These are phyloP conservation scores for Sander vitreus DNA, from an alignment of 2,113 vertebrate species.

Conservation along the genomic window DNA sequence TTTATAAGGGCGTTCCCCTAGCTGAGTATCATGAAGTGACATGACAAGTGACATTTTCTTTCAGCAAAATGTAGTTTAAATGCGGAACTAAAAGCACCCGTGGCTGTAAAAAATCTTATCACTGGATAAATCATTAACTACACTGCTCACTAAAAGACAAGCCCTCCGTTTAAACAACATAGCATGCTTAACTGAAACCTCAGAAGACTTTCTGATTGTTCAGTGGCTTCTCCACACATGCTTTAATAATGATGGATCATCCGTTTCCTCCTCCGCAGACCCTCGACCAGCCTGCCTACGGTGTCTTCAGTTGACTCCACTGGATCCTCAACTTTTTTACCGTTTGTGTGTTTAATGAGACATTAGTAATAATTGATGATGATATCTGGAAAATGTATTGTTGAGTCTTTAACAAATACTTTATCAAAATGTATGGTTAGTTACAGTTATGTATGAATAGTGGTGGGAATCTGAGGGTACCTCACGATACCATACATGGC, in stretches of 20 bases:
- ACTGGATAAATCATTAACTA: slow-evolving; percentile 64
- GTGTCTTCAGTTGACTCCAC: not conserved
- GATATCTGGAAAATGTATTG: not conserved
- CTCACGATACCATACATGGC: too few species aligned
- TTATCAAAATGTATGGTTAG: slow-evolving; percentile 3
- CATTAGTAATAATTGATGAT: not conserved
- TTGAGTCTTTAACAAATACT: not conserved
- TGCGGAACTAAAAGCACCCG: not conserved
- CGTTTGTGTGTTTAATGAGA: not conserved
- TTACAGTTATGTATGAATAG: not conserved
- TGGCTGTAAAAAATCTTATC: slow-evolving; percentile 47
- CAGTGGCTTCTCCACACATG: too few species aligned
- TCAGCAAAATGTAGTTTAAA: slow-evolving; percentile 6
- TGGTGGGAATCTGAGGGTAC: too few species aligned
- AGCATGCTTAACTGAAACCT: slow-evolving; percentile 9
- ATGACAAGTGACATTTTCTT: not conserved
- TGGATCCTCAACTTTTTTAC: not conserved
- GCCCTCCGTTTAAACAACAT: slow-evolving; percentile 45
- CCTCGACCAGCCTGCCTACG: not conserved
- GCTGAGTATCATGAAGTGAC: accelerated
- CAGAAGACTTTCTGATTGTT: not conserved
- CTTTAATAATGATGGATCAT: slow-evolving; percentile 1
- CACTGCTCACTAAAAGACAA: slow-evolving; percentile 2
- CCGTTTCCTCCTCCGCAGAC: slow-evolving; percentile 17
- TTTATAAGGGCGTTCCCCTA: not conserved